Conservation (phyloP, 1,140 invertebrate genomes). For the Dendrolimus kikuchii region DNA sequence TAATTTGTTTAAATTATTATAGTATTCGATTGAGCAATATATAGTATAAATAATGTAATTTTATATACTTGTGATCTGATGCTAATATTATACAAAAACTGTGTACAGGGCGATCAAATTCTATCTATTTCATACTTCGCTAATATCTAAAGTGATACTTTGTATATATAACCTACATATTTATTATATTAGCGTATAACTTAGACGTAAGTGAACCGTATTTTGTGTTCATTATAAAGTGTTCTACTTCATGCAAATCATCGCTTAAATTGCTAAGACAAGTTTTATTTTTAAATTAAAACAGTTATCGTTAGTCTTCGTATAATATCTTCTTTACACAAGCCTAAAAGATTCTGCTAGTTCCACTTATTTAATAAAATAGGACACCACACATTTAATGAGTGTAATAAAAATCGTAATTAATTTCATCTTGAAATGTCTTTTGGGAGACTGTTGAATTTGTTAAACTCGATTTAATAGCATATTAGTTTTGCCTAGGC, state of each 20-base stretch:
- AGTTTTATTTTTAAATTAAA: too few relatives aligned
- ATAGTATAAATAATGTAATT: slow-evolving; percentile 13
- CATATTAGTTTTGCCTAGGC: too few relatives aligned
- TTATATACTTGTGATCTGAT: slow-evolving; percentile 30
- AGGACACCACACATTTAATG: too few relatives aligned
- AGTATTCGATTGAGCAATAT: slow-evolving; percentile 43
- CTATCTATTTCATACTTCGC: slow-evolving; percentile 22
- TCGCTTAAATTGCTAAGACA: slow-evolving; percentile 21
- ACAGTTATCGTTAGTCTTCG: too few relatives aligned
- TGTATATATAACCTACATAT: slow-evolving; percentile 24
- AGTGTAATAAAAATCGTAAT: too few relatives aligned
- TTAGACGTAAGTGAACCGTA: slow-evolving; percentile 41
- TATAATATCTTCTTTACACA: too few relatives aligned
- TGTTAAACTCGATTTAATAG: too few relatives aligned
- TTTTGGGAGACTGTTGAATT: too few relatives aligned
- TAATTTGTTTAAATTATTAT: slow-evolving; percentile 19
- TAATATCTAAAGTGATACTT: slow-evolving; percentile 25
- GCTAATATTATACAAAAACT: slow-evolving; percentile 21
- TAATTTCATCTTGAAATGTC: too few relatives aligned
- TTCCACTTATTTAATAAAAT: too few relatives aligned
- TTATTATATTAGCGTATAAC: slow-evolving; percentile 26
- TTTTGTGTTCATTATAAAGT: slow-evolving; percentile 60
- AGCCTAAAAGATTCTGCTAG: too few relatives aligned
- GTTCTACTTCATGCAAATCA: slow-evolving; percentile 31
- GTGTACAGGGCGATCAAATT: slow-evolving; percentile 39